Percentiles rank a stretch among this genome's conserved stretches.
phyloP scores from a whole-genome alignment of 92 coral and sea anemone species.

The Zoanthus sansibaricus region DNA sequence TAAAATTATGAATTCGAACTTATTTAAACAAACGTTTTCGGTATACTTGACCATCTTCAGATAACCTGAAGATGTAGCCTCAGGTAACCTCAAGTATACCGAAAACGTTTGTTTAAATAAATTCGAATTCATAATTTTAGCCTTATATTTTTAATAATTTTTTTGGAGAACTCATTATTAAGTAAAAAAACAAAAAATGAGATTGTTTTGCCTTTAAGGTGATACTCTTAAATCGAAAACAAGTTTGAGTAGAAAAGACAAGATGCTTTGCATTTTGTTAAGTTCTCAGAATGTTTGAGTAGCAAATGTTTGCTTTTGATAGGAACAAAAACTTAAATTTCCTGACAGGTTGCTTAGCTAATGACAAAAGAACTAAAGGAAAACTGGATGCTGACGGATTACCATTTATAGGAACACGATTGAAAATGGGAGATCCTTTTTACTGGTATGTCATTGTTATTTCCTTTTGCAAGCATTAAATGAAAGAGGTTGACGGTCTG shows the following conservation, averaged over 20 bases:
- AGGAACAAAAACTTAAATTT: neutral
- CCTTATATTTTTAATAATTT: too few relatives aligned
- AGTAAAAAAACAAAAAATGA: neutral
- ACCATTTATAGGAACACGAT: conserved; percentile 89
- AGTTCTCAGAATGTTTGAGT: neutral
- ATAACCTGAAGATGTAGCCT: too few relatives aligned
- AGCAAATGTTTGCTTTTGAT: neutral
- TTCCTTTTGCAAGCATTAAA: neutral
- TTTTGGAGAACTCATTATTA: too few relatives aligned
- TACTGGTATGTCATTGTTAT: conserved; percentile 68
- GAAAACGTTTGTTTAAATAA: too few relatives aligned
- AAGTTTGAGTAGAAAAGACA: neutral
- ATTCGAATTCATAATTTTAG: too few relatives aligned
- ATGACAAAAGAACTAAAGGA: conserved; percentile 79
- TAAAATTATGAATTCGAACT: too few relatives aligned
- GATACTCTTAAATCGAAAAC: neutral
- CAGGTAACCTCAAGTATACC: too few relatives aligned
- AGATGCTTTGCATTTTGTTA: neutral
- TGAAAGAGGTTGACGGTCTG: neutral
- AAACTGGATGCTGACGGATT: conserved; percentile 89
- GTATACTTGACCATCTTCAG: too few relatives aligned
- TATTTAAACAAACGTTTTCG: too few relatives aligned
- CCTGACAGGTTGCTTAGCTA: conserved; percentile 77
- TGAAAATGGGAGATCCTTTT: conserved; percentile 86
- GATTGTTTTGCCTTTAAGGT: neutral